Conservation (phyloP, 2,113 vertebrate species). For the Peromyscus polionotus region DNA sequence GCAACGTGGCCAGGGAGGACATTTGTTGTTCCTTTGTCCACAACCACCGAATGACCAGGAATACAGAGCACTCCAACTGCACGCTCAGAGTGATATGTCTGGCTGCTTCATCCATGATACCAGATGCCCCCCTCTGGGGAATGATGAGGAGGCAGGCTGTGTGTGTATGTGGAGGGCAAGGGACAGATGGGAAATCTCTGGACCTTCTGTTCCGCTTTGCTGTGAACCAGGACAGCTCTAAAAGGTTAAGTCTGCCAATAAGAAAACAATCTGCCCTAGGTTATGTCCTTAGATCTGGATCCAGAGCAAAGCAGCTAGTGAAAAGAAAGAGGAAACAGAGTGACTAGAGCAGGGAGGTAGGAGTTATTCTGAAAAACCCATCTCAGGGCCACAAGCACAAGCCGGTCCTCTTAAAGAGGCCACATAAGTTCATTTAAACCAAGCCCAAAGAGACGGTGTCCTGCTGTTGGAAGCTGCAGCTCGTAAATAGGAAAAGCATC, state of each 20-base stretch:
- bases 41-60: neutral
- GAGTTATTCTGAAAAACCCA: neutral
- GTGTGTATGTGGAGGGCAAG: neutral
- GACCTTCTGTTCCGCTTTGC: neutral
- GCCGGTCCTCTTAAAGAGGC: neutral
- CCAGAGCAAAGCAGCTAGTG: neutral
- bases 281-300: too few relatives aligned
- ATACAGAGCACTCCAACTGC: too few relatives aligned
- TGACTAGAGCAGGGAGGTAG: neutral
- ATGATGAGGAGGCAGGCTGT: neutral
- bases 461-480: neutral
- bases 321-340: neutral
- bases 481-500: neutral
- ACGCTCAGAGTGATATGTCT: neutral
- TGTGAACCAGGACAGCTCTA: neutral
- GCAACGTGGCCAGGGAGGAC: too few relatives aligned
- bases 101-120: neutral
- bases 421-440: neutral
- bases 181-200: neutral
- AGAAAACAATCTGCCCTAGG: neutral
- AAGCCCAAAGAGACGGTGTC: neutral
- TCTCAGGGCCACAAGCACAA: neutral
- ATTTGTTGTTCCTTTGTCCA: neutral
- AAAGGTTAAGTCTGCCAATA: neutral
- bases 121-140: neutral